Evolutionary conservation across 2,113 vertebrate genomes (phyloP), one percentile per base, ranked within the genome.

Genomic region (Cyphomyrus discorhynchus): DNA sequence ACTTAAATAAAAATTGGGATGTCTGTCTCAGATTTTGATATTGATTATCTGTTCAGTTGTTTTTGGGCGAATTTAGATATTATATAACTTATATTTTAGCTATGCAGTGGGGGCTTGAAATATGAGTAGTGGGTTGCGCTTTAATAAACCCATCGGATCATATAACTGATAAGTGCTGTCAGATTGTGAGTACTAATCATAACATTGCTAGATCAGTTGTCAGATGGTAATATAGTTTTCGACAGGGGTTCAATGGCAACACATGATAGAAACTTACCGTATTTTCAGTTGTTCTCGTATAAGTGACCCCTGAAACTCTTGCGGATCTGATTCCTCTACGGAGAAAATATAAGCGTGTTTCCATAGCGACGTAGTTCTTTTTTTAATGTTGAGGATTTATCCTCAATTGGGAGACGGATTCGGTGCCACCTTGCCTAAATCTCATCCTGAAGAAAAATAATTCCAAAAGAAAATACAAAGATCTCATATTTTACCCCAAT

Each of bases 331-430:
- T 45, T 46, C 80, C 42, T 77, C 27, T 27, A 83, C 31, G 35
- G 42, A 86, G 89, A 58, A 56, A 89, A 31, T 66, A 62, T 49
- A 50, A 49, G 42, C 50, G 39, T 21, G 87, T 88, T 84, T 56
- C 87, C 90, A 90, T 82, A 80, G 90, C 90, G 52, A 90, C 70
- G 62, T 39, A 27, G 77, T 19, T 70, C 50, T 35, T 70, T 90
- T 90, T 53, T 82, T 83, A 87, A 70, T 90, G 66, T 62, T 56
- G 50, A 82, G 74, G 56, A 89, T 86, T 45, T 62, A 91, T 87
- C 82, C 52, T 84, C 88, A 90, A 88, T 90, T 87, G 88, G 90
- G 88, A 90, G 91, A 89, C 91, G 89, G 88, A 91, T 87, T 39
- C 21, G 83, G 42, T 31, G 62, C 21, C 21, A 83, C 53, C n/a